Evolutionary conservation across 2,888 invertebrate genomes (phyloP).

Genomic region (Lydus trimaculatus): DNA sequence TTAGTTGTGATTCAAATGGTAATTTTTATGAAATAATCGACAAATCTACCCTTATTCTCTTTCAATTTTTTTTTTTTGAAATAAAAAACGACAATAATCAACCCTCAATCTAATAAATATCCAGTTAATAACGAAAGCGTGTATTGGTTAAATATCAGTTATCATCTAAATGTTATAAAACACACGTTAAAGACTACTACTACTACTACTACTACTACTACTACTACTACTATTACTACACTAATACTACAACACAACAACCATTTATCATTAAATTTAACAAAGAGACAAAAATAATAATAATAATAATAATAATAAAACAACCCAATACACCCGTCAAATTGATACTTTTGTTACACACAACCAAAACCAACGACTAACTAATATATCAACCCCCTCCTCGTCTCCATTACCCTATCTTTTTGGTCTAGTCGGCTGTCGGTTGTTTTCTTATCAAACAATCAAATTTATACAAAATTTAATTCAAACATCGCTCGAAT

Average conservation of each 20-base stretch:
- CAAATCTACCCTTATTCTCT: background rate
- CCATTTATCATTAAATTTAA: constrained; percentile 38
- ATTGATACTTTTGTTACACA: constrained; percentile 51
- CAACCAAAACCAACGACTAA: background rate
- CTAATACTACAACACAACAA: too few species aligned
- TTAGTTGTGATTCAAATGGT: background rate
- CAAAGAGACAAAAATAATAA: background rate
- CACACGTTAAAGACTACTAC: constrained; percentile 40
- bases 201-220: too few species aligned
- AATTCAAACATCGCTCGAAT: constrained; percentile 57
- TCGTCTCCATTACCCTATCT: background rate
- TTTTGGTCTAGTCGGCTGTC: constrained; percentile 16
- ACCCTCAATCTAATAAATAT: background rate
- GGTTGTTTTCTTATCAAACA: constrained; percentile 46
- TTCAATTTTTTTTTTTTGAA: background rate
- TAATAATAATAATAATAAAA: constrained; percentile 23
- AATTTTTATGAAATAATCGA: background rate
- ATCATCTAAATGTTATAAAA: constrained; percentile 37
- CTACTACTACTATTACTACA: too few species aligned
- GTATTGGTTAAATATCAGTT: constrained; percentile 36
- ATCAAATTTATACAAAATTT: constrained; percentile 60
- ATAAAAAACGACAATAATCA: background rate
- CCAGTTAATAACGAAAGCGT: constrained; percentile 37
- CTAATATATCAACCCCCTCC: background rate
- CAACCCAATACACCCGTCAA: constrained; percentile 54